phyloP scores from a whole-genome alignment of 2,888 invertebrate genomes.

The Brachyopa scutellaris region DNA sequence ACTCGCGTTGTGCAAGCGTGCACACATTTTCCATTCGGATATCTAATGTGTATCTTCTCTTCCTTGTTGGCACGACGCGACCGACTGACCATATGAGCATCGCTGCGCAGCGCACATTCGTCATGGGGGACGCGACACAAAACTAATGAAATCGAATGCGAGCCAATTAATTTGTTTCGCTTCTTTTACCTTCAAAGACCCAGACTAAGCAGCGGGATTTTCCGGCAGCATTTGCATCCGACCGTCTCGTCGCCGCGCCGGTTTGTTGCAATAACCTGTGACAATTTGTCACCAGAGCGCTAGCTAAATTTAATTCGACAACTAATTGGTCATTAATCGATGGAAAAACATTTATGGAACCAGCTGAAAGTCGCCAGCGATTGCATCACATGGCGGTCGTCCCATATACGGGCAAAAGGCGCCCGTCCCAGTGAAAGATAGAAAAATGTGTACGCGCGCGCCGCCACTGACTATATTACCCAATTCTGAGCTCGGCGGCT shows the following conservation, averaged over 20 bases:
- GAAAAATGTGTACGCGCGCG: conserved; percentile 2
- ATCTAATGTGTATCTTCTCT: conserved; percentile 69
- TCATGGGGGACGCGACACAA: conserved; percentile 47
- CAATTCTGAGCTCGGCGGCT: conserved; percentile 40
- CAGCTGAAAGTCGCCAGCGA: conserved; percentile 30
- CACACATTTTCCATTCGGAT: conserved; percentile 65
- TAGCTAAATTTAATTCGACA: conserved; percentile 63
- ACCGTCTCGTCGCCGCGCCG: background rate
- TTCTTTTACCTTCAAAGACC: conserved; percentile 8
- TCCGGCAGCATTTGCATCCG: conserved; percentile 41
- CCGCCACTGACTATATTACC: conserved; percentile 42
- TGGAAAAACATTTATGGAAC: conserved; percentile 39
- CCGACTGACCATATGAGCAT: conserved; percentile 1
- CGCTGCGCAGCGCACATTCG: conserved; percentile 24
- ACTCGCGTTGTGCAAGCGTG: conserved; percentile 58
- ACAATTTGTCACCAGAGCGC: conserved; percentile 61
- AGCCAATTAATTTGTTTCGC: conserved; percentile 65
- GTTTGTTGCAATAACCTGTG: conserved; percentile 3
- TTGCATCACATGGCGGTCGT: conserved; percentile 42
- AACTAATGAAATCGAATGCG: conserved; percentile 58
- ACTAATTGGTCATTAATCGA: conserved; percentile 72
- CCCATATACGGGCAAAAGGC: conserved; percentile 55
- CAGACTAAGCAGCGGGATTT: conserved; percentile 12
- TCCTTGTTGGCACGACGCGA: conserved; percentile 58
- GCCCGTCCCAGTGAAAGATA: background rate